These are phyloP conservation scores for Crocodylus rhombifer DNA, from an alignment of 2,797 vertebrate genomes.

Conservation along the genomic window DNA sequence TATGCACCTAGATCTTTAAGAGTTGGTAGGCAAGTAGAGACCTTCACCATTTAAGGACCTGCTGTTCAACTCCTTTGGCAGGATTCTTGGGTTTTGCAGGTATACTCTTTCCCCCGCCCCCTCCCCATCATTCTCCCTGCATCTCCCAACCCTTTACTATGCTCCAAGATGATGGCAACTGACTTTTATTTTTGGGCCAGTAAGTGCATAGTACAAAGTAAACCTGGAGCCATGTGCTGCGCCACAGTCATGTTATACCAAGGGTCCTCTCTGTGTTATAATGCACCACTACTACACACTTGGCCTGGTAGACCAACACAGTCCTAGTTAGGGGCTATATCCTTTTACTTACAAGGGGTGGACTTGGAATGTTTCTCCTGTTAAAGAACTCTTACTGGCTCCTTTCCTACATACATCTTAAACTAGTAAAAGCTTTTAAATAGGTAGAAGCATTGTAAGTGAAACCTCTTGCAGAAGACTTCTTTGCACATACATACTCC, in stretches of 20 bases:
- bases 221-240: neutral
- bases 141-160: neutral
- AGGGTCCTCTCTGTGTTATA: slow-evolving; percentile 56
- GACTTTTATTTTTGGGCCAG: neutral
- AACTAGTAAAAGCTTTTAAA: neutral
- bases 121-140: neutral
- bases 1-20: neutral
- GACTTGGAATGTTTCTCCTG: slow-evolving; percentile 17
- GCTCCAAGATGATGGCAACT: neutral
- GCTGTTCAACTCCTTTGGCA: slow-evolving; percentile 10
- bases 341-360: neutral
- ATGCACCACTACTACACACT: slow-evolving; percentile 46
- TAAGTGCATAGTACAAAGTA: neutral
- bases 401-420: neutral
- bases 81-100: neutral
- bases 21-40: neutral
- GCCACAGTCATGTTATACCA: neutral
- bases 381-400: slow-evolving; percentile 24
- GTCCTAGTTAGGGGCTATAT: slow-evolving; percentile 44
- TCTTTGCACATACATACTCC: neutral
- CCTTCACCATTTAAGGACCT: slow-evolving; percentile 9
- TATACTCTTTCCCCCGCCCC: accelerated
- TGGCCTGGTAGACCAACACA: slow-evolving; percentile 59
- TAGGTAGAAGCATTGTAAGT: neutral
- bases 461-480: neutral